phyloP scores from a whole-genome alignment of 2,797 vertebrate species.

The Semaprochilodus insignis region DNA sequence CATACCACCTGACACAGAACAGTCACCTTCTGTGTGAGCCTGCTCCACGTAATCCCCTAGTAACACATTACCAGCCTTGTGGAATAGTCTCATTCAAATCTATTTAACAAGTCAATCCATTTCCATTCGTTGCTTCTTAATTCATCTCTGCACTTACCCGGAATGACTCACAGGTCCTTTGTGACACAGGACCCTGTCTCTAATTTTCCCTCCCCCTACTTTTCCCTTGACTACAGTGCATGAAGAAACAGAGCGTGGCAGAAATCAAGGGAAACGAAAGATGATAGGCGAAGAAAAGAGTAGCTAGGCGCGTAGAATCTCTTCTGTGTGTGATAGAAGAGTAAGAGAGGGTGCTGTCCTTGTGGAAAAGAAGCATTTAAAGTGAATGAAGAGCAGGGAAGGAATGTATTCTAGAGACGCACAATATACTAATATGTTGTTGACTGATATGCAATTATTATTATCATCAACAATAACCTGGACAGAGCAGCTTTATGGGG shows the following conservation, averaged over 20 bases:
- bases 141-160: background rate
- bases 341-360: background rate
- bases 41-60: background rate
- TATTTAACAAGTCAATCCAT: background rate
- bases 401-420: too few species aligned
- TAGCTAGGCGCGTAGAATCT: background rate
- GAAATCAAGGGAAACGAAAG: conserved; percentile 43
- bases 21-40: too few species aligned
- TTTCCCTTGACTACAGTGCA: conserved; percentile 55
- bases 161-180: background rate
- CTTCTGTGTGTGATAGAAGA: background rate
- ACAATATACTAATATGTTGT: too few species aligned
- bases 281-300: background rate
- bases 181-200: background rate
- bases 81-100: background rate
- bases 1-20: background rate
- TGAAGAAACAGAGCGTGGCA: conserved; percentile 53
- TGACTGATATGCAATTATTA: too few species aligned
- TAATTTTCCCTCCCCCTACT: conserved; percentile 44
- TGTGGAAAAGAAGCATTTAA: background rate
- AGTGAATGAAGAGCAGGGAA: background rate
- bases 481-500: too few species aligned
- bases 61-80: background rate
- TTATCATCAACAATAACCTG: too few species aligned
- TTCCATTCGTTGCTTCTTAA: background rate